Evolutionary conservation across 2,888 invertebrate species (phyloP).

Genomic region (Nysson spinosus): DNA sequence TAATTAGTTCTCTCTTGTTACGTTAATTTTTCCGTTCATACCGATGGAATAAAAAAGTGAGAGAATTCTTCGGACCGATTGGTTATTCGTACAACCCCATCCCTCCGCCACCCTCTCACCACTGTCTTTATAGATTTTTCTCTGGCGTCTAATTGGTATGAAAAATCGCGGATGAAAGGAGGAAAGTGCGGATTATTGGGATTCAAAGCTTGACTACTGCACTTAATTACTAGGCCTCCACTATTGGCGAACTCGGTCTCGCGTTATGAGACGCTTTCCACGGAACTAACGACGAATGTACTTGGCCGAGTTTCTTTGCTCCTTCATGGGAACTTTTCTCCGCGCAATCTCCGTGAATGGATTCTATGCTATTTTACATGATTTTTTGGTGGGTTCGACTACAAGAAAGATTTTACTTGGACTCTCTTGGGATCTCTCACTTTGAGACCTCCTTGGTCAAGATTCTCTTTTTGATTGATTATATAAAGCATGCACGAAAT

Average conservation of each 20-base stretch:
- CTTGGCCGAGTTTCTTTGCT: conserved; percentile 50
- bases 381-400: conserved; percentile 10
- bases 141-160: conserved; percentile 41
- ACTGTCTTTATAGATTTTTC: not conserved
- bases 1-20: not conserved
- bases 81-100: conserved; percentile 1
- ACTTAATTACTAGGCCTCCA: conserved; percentile 47
- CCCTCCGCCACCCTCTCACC: not conserved
- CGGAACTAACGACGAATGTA: conserved; percentile 49
- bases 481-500: not conserved
- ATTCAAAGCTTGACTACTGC: conserved; percentile 39
- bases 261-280: conserved; percentile 31
- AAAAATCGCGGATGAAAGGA: conserved; percentile 43
- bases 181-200: conserved; percentile 36
- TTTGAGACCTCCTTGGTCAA: not conserved
- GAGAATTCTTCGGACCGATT: conserved; percentile 25
- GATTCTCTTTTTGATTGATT: not conserved
- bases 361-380: not conserved
- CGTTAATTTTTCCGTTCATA: conserved; percentile 1
- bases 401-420: no score
- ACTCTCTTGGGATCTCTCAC: no score
- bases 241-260: conserved; percentile 43
- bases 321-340: conserved; percentile 29
- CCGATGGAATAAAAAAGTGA: conserved; percentile 4
- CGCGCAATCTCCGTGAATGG: conserved; percentile 3